Evolutionary conservation across 2,888 invertebrate species (phyloP), one percentile per base, ranked within the genome.

Genomic region (Drosophila stalkeri): DNA sequence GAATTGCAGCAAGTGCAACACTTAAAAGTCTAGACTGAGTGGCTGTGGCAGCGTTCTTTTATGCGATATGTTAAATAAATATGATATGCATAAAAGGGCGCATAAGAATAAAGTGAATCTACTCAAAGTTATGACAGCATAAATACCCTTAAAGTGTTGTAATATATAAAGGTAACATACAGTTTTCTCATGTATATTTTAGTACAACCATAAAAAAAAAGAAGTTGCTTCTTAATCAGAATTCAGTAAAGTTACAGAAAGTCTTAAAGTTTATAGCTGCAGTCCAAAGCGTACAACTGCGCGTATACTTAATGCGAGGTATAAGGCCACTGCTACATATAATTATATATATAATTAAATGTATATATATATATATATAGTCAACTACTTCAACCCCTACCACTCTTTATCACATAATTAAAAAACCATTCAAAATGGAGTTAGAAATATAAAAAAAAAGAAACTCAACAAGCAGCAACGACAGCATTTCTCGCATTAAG

Each of bases 1-100:
- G 39, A 41, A 51, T 63, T 47, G 23, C 35, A 44, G 43, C 16
- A 33, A 55, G 54, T 59, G 65, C 47, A 73, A 72, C 69, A 75
- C 84, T 84, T 67, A 68, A 80, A 73, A 68, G 84, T 84, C 84
- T 86, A 84, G 84, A 84, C 86, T 56, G 70, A 77, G 78, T 68
- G 69, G 67, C 79, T 62, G 59, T 46, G 66, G 52, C 23, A 55
- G 27, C 44, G 20, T 20, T 33, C 56, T 56, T 61, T 60, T 57
- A n/a, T 74, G 51, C 33, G 49, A 73, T 41, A 63, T 51, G 46
- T 64, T 67, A 55, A 47, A 67, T 72, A 51, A 49, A 54, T 72
- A 47, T 56, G 47, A 49, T 51, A 55, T 55, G 41, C 33, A 39
- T 14, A 59, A 35, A 41, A 20, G n/a, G 11, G 7, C 14, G 44